Evolutionary conservation across 2,113 vertebrate genomes (phyloP).

Genomic region (Willisornis vidua): DNA sequence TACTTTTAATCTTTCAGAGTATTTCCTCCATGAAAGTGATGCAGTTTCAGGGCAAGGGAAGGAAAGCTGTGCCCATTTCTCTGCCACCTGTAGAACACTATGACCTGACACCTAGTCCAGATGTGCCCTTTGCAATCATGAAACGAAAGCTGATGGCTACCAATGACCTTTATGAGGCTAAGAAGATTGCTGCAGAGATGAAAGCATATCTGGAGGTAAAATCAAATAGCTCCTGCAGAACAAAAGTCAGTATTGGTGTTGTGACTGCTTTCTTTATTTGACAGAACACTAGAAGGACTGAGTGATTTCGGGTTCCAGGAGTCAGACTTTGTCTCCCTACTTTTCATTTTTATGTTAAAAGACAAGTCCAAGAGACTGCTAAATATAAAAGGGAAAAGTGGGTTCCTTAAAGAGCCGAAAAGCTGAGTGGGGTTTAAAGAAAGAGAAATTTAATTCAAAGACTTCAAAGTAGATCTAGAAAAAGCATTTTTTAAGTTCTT

Average conservation of each 20-base stretch:
- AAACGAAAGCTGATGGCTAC: conserved; percentile 88
- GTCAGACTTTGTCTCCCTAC: not conserved
- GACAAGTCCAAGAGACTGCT: not conserved
- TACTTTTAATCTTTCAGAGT: conserved; percentile 73
- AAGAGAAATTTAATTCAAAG: not conserved
- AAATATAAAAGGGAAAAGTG: not conserved
- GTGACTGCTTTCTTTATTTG: not conserved
- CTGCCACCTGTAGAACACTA: conserved; percentile 72
- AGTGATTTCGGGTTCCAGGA: not conserved
- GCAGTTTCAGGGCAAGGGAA: conserved; percentile 85
- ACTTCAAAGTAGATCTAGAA: conserved; percentile 33
- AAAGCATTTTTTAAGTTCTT: not conserved
- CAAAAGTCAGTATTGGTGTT: not conserved
- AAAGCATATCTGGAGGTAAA: conserved; percentile 81
- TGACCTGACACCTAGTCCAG: conserved; percentile 89
- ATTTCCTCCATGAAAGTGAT: conserved; percentile 89
- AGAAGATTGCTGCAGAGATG: conserved; percentile 78
- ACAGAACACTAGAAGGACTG: not conserved
- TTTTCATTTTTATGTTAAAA: not conserved
- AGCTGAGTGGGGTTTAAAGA: not conserved
- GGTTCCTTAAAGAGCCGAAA: not conserved
- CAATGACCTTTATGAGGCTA: conserved; percentile 78
- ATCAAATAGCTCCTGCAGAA: not conserved
- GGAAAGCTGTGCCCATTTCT: conserved; percentile 54
- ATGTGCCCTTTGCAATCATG: conserved; percentile 91